Base-by-base conservation (phyloP, 2,113 vertebrate species). In the Cichladusa arquata region DNA sequence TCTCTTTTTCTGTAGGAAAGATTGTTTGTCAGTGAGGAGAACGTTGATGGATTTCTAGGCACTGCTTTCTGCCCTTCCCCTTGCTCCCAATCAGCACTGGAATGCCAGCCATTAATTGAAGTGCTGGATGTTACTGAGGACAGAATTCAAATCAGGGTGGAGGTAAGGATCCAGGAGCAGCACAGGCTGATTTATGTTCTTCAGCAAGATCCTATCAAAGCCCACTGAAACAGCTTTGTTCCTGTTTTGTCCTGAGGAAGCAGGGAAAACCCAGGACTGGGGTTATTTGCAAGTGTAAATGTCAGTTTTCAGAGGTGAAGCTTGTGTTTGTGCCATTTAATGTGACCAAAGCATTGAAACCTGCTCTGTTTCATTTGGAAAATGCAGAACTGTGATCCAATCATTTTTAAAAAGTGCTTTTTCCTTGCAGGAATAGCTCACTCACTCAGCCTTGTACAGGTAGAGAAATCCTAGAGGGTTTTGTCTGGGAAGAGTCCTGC, bases 21-120 rank as follows among this genome's bases (percentile, higher is more conserved):
- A 8, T 84, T 93, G 48, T 98, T 98, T 97, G 81, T 98, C 81
- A 97, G 48, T 5, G 98, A 98, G 84, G 98, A 98, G 81, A 98
- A 98, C 33, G n/a, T 98, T 66, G 95, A 95, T 86, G 94, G 94
- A 77, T 97, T 98, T 95, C 95, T 98, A 72, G 95, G 65, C 78
- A 53, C 91, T 50, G 91, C 90, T 72, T 78, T 88, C 4, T 78
- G 72, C 61, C 71, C 95, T 77, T 92, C 97, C 62, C 29, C 51
- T 48, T 57, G 91, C 67, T 76, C 81, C 77, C 96, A 88, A 34
- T 72, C 90, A 29, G 61, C 51, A 1, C 36, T 76, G 29, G 86
- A 91, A 90, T 86, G 54, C 4, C 91, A 95, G 47, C 87, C 97
- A 5, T 76, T 97, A 91, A 97, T 98, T 93, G 97, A 98, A 92